phyloP scores from a whole-genome alignment of 2,797 vertebrate genomes.

The Alcedo atthis region DNA sequence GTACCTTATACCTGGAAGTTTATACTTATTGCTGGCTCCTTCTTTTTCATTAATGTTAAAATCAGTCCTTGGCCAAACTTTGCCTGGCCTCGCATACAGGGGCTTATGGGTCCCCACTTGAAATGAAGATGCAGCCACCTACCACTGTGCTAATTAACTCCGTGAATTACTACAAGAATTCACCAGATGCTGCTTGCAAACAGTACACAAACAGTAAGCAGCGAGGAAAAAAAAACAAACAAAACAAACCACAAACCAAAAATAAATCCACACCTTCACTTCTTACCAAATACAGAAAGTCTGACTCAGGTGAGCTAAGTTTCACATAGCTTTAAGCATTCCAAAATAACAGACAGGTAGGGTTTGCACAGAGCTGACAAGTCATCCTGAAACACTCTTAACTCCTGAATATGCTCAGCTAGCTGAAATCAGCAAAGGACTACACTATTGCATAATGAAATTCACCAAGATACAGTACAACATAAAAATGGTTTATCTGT shows the following conservation, averaged over 20 bases:
- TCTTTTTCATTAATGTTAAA: not conserved
- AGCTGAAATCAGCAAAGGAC: not conserved
- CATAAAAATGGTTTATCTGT: not conserved
- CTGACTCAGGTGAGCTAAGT: not conserved
- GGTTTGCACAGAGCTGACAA: not conserved
- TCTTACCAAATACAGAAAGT: not conserved
- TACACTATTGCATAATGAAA: not conserved
- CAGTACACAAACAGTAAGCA: not conserved
- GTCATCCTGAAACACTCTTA: not conserved
- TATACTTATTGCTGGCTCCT: not conserved
- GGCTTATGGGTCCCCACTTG: not conserved
- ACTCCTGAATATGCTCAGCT: not conserved
- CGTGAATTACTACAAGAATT: not conserved
- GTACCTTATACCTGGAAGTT: not conserved
- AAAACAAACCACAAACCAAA: rapidly evolving
- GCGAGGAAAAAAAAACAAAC: not conserved
- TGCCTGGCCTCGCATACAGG: not conserved
- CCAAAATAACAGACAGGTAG: not conserved
- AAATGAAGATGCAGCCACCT: not conserved
- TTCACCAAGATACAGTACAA: not conserved
- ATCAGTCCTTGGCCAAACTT: not conserved
- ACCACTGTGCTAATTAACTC: not conserved
- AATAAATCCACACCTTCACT: not conserved
- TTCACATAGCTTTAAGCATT: not conserved
- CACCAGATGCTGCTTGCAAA: not conserved